A percentile compares a stretch with the other conserved stretches of the same genome.
Evolutionary conservation across 2,888 invertebrate genomes (phyloP).

Genomic region (Volucella zonaria): DNA sequence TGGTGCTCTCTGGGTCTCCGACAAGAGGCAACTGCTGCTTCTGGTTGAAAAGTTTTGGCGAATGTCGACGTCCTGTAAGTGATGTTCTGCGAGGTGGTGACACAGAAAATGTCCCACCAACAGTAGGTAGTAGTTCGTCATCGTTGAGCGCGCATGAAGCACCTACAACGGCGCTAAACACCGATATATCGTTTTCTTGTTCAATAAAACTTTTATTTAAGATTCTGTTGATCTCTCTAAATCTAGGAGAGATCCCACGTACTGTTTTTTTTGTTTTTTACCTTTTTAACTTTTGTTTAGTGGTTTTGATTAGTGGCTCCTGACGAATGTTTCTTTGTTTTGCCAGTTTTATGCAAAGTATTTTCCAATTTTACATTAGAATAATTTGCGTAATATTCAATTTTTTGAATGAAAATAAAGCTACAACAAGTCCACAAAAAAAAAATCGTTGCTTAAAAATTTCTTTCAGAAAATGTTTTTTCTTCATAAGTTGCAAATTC

Average conservation of each 20-base stretch:
- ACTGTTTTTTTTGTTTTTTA: conserved; percentile 33
- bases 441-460: no score
- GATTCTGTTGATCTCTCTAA: conserved; percentile 13
- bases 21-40: neutral
- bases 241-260: conserved; percentile 25
- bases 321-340: no score
- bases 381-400: no score
- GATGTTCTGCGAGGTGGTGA: neutral
- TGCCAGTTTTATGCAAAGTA: no score
- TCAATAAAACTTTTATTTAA: neutral
- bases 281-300: neutral
- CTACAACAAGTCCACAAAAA: no score
- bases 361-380: no score
- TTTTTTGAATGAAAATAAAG: no score
- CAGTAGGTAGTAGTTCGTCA: neutral
- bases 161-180: neutral
- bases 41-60: no score
- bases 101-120: no score
- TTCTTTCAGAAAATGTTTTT: no score
- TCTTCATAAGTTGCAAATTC: no score
- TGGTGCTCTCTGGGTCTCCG: neutral
- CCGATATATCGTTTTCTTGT: neutral
- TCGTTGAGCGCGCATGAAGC: neutral
- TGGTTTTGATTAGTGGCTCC: no score
- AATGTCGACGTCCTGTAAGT: neutral